These are phyloP conservation scores for Urocyon cinereoargenteus DNA, from an alignment of 2,797 vertebrate species.

Conservation along the genomic window DNA sequence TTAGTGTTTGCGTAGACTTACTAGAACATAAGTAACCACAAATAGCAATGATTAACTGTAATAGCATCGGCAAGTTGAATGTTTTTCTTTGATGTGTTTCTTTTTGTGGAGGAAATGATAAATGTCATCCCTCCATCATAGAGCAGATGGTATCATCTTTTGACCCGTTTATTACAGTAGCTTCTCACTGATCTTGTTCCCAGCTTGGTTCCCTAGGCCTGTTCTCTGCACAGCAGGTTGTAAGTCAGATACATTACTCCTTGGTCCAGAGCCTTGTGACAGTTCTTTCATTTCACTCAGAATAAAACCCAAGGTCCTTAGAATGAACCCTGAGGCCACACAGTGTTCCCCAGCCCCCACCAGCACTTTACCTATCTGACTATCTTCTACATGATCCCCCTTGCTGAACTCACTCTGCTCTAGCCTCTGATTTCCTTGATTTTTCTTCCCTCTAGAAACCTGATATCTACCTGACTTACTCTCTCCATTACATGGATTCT, in stretches of 20 bases:
- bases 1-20: background rate
- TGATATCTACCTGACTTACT: background rate
- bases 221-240: background rate
- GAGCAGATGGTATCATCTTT: background rate
- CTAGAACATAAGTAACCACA: background rate
- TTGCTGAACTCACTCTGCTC: background rate
- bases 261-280: background rate
- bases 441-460: background rate
- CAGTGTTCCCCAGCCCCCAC: rapidly evolving
- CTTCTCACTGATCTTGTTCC: background rate
- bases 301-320: background rate
- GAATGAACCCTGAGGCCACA: background rate
- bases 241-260: background rate
- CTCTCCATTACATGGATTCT: background rate
- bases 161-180: background rate
- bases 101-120: background rate
- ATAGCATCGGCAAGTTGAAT: background rate
- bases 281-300: background rate
- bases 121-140: background rate
- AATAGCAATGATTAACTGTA: background rate
- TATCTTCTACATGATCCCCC: too few relatives aligned
- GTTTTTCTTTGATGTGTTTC: background rate
- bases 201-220: background rate
- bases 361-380: background rate
- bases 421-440: background rate